Percentiles rank a stretch among this genome's conserved stretches.
Conservation (phyloP, 1,140 invertebrate genomes). For the Zaprionus africanus region DNA sequence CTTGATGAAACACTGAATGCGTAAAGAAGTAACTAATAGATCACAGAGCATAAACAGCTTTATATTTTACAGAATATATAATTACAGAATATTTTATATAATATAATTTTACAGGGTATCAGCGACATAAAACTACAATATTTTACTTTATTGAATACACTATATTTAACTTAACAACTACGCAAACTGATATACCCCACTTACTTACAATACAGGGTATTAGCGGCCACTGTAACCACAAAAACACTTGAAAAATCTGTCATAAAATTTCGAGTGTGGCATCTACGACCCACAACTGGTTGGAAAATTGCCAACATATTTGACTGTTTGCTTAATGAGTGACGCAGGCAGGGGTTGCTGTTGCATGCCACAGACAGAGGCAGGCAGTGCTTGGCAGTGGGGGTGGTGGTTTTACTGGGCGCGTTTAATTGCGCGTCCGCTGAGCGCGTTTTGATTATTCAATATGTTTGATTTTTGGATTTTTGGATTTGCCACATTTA, state of each 20-base stretch:
- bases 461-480: slow-evolving; percentile 81
- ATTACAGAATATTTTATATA: too few relatives aligned
- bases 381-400: background rate
- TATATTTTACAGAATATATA: too few relatives aligned
- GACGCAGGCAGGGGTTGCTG: slow-evolving; percentile 25
- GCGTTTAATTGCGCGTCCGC: slow-evolving; percentile 28
- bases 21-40: too few relatives aligned
- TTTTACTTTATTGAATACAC: background rate
- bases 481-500: slow-evolving; percentile 59
- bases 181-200: background rate
- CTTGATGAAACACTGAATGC: too few relatives aligned
- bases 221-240: slow-evolving; percentile 20
- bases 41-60: too few relatives aligned
- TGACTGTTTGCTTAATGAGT: slow-evolving; percentile 79
- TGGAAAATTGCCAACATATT: slow-evolving; percentile 78
- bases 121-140: background rate
- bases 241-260: slow-evolving; percentile 81
- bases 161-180: background rate
- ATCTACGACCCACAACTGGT: slow-evolving; percentile 64
- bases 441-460: slow-evolving; percentile 71
- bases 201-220: slow-evolving; percentile 1
- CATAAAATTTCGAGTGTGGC: slow-evolving; percentile 69
- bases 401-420: background rate
- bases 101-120: background rate
- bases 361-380: too few relatives aligned